These are phyloP conservation scores for Pteruthius melanotis DNA, from an alignment of 2,113 vertebrate genomes.

Conservation along the genomic window DNA sequence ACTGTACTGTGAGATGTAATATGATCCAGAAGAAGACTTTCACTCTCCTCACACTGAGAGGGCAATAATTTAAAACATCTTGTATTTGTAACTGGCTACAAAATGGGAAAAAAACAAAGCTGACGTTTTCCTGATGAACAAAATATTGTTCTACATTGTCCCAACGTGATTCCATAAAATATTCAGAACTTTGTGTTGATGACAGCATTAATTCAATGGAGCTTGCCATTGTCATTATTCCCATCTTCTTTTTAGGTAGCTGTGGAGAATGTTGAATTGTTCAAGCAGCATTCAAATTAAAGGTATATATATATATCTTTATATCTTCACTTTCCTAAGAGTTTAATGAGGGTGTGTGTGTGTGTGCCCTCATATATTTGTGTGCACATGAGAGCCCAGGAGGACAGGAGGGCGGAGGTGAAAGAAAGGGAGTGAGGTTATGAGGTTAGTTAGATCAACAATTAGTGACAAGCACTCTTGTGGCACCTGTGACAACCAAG, in stretches of 20 bases:
- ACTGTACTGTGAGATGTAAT: not conserved
- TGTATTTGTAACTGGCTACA: not conserved
- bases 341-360: not conserved
- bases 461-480: not conserved
- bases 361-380: not conserved
- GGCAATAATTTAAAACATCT: not conserved
- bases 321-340: not conserved
- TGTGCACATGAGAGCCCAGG: not conserved
- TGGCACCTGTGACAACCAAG: not conserved
- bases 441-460: not conserved
- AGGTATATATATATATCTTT: not conserved
- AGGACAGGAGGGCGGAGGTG: not conserved
- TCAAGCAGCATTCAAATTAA: not conserved
- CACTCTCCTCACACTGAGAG: not conserved
- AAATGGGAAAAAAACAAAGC: not conserved
- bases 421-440: not conserved
- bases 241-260: not conserved
- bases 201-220: not conserved
- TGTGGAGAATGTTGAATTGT: not conserved
- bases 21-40: not conserved
- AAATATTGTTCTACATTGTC: not conserved
- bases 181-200: accelerated
- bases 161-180: not conserved
- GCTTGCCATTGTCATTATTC: not conserved
- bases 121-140: not conserved